Conservation (phyloP, 2,797 vertebrate genomes). For the Triplophysa bombifrons region DNA sequence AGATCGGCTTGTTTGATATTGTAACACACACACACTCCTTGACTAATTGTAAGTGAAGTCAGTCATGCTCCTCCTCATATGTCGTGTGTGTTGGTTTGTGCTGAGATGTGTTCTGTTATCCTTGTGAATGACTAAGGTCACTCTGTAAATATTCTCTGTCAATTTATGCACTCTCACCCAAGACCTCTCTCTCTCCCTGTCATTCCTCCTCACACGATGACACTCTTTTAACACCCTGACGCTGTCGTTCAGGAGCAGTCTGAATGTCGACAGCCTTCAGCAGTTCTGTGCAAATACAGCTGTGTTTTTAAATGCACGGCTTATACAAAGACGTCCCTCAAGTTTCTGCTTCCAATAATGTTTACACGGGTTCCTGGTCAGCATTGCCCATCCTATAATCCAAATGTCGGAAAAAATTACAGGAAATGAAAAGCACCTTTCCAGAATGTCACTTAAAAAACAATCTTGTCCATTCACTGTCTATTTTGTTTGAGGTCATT, state of each 20-base stretch:
- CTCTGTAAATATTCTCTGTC: slow-evolving; percentile 17
- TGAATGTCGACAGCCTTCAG: slow-evolving; percentile 23
- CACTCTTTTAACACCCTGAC: neutral
- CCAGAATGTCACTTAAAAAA: neutral
- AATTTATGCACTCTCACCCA: slow-evolving; percentile 5
- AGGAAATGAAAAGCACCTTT: slow-evolving; percentile 23
- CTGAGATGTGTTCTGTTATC: slow-evolving; percentile 17
- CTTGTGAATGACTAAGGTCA: slow-evolving; percentile 18
- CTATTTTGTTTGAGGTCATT: too few relatives aligned
- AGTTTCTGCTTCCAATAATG: slow-evolving; percentile 4
- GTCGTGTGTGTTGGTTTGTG: neutral
- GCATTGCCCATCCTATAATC: slow-evolving; percentile 21
- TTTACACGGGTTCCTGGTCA: neutral
- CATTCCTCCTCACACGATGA: slow-evolving; percentile 1
- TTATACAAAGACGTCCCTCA: slow-evolving; percentile 12
- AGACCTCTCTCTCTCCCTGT: neutral
- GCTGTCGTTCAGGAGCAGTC: slow-evolving; percentile 6
- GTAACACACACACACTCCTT: neutral
- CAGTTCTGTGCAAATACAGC: slow-evolving; percentile 28
- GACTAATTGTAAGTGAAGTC: slow-evolving; percentile 13
- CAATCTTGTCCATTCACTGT: neutral
- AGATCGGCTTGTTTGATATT: neutral
- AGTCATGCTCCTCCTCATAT: neutral
- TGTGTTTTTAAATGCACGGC: slow-evolving; percentile 27
- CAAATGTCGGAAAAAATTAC: slow-evolving; percentile 9